Conservation (phyloP, 1,140 invertebrate species). For the Micrasema minimum region DNA sequence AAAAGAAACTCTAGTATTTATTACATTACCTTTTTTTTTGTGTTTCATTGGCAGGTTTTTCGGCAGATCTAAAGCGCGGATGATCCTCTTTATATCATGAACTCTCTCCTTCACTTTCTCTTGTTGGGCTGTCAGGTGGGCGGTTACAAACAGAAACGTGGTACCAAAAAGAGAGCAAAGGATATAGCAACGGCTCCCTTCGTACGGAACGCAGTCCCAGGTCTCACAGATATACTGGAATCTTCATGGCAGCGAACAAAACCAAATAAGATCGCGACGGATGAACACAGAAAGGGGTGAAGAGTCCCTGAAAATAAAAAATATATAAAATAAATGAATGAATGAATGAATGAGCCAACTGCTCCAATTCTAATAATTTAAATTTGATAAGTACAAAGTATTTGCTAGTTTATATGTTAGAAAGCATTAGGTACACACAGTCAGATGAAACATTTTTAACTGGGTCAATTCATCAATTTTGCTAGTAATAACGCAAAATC, state of each 20-base stretch:
- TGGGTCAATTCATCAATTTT: too few relatives aligned
- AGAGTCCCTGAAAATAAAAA: slow-evolving; percentile 75
- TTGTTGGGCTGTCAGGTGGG: slow-evolving; percentile 90
- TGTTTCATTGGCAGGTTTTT: slow-evolving; percentile 81
- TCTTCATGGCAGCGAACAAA: slow-evolving; percentile 91
- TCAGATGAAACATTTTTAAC: too few relatives aligned
- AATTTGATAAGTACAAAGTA: too few relatives aligned
- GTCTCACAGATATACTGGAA: slow-evolving; percentile 84
- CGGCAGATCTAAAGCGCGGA: slow-evolving; percentile 85
- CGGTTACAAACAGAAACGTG: slow-evolving; percentile 92
- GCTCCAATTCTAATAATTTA: too few relatives aligned
- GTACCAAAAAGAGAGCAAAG: slow-evolving; percentile 93
- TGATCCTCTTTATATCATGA: slow-evolving; percentile 88
- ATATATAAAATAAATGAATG: too few relatives aligned
- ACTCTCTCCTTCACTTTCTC: slow-evolving; percentile 89
- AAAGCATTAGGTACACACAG: too few relatives aligned
- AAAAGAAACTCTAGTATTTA: too few relatives aligned
- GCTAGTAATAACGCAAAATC: too few relatives aligned
- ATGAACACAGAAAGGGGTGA: slow-evolving; percentile 86
- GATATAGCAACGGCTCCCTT: slow-evolving; percentile 92
- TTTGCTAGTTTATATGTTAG: too few relatives aligned
- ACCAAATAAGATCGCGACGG: slow-evolving; percentile 92
- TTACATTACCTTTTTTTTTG: slow-evolving; percentile 80
- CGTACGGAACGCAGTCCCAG: slow-evolving; percentile 87
- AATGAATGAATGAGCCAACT: too few relatives aligned